phyloP scores from a whole-genome alignment of 2,113 vertebrate genomes.

The Eptesicus fuscus region DNA sequence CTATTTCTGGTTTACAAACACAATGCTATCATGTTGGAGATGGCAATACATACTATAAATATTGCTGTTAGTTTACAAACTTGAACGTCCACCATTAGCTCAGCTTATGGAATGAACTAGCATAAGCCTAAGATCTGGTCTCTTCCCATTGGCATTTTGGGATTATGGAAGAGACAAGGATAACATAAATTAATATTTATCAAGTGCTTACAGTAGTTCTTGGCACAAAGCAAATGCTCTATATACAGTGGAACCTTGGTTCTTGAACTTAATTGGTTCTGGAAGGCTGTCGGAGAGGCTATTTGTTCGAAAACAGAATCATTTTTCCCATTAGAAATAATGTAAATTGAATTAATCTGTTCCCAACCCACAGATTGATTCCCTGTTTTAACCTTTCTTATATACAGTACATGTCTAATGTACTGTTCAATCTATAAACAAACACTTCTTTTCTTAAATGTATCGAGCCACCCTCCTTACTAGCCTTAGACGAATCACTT shows the following conservation, averaged over 20 bases:
- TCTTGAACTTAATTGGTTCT: too few relatives aligned
- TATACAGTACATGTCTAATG: too few relatives aligned
- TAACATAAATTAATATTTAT: background rate
- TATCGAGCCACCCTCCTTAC: too few relatives aligned
- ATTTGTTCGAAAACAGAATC: too few relatives aligned
- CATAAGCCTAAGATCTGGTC: background rate
- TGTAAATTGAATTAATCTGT: too few relatives aligned
- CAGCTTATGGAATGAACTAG: background rate
- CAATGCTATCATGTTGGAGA: background rate
- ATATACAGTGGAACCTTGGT: background rate
- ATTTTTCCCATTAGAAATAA: too few relatives aligned
- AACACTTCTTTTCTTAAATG: too few relatives aligned
- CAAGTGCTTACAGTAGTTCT: background rate
- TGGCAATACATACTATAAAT: background rate
- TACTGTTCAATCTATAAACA: too few relatives aligned
- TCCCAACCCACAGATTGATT: too few relatives aligned
- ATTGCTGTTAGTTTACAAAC: background rate
- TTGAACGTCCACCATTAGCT: background rate
- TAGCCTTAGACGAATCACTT: too few relatives aligned
- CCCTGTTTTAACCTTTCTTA: too few relatives aligned
- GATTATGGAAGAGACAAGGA: background rate
- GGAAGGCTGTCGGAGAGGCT: too few relatives aligned
- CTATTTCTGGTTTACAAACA: background rate
- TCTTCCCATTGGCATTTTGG: background rate
- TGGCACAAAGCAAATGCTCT: background rate